Evolutionary conservation across 2,888 invertebrate species (phyloP), one percentile per base, ranked within the genome.

Genomic region (Helobdella robusta): DNA sequence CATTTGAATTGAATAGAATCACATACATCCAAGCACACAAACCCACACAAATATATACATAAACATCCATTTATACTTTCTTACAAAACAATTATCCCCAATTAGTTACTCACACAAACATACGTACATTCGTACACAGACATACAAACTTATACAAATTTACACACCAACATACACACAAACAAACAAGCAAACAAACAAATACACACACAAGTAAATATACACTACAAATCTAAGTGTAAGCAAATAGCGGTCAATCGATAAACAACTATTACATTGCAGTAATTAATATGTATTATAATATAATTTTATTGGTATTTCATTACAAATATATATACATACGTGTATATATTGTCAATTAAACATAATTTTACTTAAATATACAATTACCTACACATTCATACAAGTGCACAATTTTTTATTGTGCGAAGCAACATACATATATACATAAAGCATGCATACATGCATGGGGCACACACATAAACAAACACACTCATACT

Each of bases 11-110:
- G 50, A 20, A 30, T 35, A 62, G 20, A 62, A 23, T 50, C 36
- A 62, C 34, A 62, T 46, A 62, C 34, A 62, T 46, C 48, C 34
- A 62, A 30, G 50, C 23, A 62, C 36, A 62, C 34, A 52, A 30
- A 35, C 34, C 48, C 36, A 62, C 34, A 62, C 36, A 62, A 23
- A 62, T 46, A 44, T 30, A 60, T 36, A 60, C 32, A 30, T 23
- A 34, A 25, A 30, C 32, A 59, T 35, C n/a, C 50, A 50, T 25
- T 20, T 25, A 50, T 25, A 50, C 50, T 20, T 25, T 20, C 50
- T 34, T 35, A 59, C 35, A 59, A 32, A 59, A 59, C 59, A 50
- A n/a, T 20, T 25, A 50, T 25, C n/a, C 50, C n/a, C 50, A 50
- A n/a, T 20, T 25, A 50, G 20, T 20, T 25, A 50, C 50, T 20